Evolutionary conservation across 2,113 vertebrate species (phyloP), one percentile per base, ranked within the genome.

Genomic region (Orycteropus afer): DNA sequence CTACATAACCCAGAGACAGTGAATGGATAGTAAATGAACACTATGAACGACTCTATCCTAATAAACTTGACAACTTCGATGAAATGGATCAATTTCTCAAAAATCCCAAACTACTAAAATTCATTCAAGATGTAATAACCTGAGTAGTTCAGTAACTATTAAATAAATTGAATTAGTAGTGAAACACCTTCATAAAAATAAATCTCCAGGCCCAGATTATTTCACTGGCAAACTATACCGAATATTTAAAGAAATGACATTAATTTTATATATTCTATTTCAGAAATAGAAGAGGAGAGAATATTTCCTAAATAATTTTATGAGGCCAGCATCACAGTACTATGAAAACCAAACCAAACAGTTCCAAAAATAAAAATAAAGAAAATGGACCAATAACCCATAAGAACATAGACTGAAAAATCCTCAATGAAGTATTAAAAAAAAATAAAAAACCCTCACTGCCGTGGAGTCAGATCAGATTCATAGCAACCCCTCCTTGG

Each of bases 31-130:
- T 23, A 57, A n/a, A n/a, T n/a, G n/a, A n/a, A n/a, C n/a, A n/a
- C n/a, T n/a, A n/a, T n/a, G n/a, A n/a, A n/a, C n/a, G 82, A 34
- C 18, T 77, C 7, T 53, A 15, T 80, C 55, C 77, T 40, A 23
- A 65, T 86, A 86, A 42, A 40, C 40, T 81, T 85, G 47, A 74
- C 29, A 80, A 42, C 10, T 57, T 80, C 61, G n/a, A 40, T 69
- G 32, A 37, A 82, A 82, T 82, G 34, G 1, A 51, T 80, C n/a
- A 45, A 63, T 82, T 86, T 86, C 11, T 61, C 53, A 85, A 89
- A 85, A 92, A 63, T 82, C n/a, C 77, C 32, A 61, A 93, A 78
- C 29, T 90, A 40, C 42, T 14, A 61, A 67, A 93, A 88, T 20
- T 18, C 63, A 94, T 15, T 25, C 45, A 67, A 23, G 55, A 74